Evolutionary conservation across 2,797 vertebrate species (phyloP).

Genomic region (Otolemur crassicaudatus): DNA sequence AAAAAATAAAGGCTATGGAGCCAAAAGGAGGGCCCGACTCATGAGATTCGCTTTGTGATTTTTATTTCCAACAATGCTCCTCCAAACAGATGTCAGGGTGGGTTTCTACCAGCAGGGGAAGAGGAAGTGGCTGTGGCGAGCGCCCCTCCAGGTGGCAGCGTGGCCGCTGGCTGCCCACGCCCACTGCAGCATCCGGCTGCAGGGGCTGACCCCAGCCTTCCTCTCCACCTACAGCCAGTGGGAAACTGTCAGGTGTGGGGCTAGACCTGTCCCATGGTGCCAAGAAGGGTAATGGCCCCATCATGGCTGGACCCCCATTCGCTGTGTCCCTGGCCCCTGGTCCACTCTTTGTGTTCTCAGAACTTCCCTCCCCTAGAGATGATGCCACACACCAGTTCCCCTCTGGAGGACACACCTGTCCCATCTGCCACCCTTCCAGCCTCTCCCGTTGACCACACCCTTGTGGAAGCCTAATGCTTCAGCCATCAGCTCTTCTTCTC

Average conservation of each 20-base stretch:
- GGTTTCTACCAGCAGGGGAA: not conserved
- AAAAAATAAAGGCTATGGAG: not conserved
- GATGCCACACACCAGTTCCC: not conserved
- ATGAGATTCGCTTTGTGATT: not conserved
- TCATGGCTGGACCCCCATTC: not conserved
- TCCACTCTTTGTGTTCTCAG: not conserved
- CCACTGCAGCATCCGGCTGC: not conserved
- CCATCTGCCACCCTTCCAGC: not conserved
- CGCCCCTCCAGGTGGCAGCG: rapidly evolving
- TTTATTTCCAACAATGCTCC: not conserved
- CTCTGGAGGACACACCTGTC: not conserved
- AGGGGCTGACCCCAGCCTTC: not conserved
- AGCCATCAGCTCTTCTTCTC: not conserved
- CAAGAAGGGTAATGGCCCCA: not conserved
- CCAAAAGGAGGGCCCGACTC: not conserved
- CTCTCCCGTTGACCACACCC: not conserved
- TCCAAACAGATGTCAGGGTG: not conserved
- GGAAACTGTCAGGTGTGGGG: not conserved
- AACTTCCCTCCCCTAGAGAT: not conserved
- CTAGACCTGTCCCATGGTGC: not conserved
- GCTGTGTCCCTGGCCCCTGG: no score
- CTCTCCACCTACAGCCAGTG: not conserved
- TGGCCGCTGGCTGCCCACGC: not conserved
- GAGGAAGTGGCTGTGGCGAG: not conserved
- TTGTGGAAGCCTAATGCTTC: not conserved